These are phyloP conservation scores for Malurus alboscapulatus DNA, from an alignment of 2,113 vertebrate species.

Conservation along the genomic window DNA sequence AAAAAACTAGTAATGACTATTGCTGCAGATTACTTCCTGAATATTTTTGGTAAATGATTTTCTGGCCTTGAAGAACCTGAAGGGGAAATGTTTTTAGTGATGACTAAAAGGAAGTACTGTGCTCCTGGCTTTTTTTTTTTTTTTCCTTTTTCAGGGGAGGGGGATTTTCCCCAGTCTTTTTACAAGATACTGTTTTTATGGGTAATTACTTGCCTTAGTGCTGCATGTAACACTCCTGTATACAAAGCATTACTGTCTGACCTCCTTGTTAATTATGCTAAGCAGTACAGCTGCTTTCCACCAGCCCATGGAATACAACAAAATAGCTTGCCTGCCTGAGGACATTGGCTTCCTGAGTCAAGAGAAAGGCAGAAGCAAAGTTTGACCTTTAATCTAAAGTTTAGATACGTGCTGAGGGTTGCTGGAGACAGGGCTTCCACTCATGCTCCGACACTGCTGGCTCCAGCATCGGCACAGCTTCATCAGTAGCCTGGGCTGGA, in stretches of 20 bases:
- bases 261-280: slow-evolving; percentile 49
- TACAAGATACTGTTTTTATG: slow-evolving; percentile 26
- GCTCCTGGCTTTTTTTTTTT: not conserved
- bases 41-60: not conserved
- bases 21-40: not conserved
- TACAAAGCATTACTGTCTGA: slow-evolving; percentile 48
- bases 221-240: not conserved
- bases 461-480: accelerated
- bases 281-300: slow-evolving; percentile 50
- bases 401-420: not conserved
- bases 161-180: slow-evolving; percentile 9
- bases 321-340: not conserved
- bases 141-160: not conserved
- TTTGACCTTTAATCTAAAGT: slow-evolving; percentile 31
- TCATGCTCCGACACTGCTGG: accelerated
- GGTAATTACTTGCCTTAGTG: slow-evolving; percentile 6
- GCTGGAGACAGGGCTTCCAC: not conserved
- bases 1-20: not conserved
- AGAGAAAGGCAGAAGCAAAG: not conserved
- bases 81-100: not conserved
- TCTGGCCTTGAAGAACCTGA: not conserved
- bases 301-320: slow-evolving; percentile 23
- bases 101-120: not conserved
- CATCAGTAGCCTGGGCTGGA: not conserved
- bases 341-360: not conserved